These are phyloP conservation scores for Crocallis elinguaria DNA, from an alignment of 2,888 invertebrate species.

Conservation along the genomic window DNA sequence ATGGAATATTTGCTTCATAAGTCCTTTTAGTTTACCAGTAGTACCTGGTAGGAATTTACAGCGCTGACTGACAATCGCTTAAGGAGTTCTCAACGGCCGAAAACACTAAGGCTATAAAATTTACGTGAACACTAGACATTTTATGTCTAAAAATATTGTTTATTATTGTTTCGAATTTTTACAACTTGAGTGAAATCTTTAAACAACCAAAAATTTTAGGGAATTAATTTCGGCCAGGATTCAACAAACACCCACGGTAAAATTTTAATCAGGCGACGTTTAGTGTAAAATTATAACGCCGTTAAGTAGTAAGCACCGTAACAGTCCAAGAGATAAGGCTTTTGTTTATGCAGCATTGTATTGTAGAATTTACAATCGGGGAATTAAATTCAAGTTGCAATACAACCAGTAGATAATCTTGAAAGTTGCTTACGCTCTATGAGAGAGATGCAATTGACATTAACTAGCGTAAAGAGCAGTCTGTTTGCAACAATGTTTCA, in stretches of 20 bases:
- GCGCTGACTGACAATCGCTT: no score
- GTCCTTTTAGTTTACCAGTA: no score
- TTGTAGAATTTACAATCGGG: slow-evolving; percentile 66
- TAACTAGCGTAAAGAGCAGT: no score
- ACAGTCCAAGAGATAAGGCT: slow-evolving; percentile 64
- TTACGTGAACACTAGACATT: no score
- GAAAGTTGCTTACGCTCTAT: neutral
- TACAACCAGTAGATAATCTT: slow-evolving; percentile 17
- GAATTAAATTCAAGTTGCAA: slow-evolving; percentile 64
- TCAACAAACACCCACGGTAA: slow-evolving; percentile 11
- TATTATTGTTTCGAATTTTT: no score
- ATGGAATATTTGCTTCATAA: no score
- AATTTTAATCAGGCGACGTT: slow-evolving; percentile 25
- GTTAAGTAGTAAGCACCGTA: slow-evolving; percentile 43
- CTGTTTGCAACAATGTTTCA: no score
- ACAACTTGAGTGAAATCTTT: neutral
- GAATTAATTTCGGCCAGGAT: neutral
- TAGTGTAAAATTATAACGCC: slow-evolving; percentile 33
- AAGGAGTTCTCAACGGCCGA: no score
- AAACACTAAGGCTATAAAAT: no score
- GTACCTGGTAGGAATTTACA: no score
- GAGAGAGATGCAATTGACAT: neutral
- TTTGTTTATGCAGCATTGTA: slow-evolving; percentile 70
- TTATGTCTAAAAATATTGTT: no score
- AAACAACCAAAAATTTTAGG: neutral